Evolutionary conservation across 2,113 vertebrate genomes (phyloP).

Genomic region (Romanogobio albipinnatus): DNA sequence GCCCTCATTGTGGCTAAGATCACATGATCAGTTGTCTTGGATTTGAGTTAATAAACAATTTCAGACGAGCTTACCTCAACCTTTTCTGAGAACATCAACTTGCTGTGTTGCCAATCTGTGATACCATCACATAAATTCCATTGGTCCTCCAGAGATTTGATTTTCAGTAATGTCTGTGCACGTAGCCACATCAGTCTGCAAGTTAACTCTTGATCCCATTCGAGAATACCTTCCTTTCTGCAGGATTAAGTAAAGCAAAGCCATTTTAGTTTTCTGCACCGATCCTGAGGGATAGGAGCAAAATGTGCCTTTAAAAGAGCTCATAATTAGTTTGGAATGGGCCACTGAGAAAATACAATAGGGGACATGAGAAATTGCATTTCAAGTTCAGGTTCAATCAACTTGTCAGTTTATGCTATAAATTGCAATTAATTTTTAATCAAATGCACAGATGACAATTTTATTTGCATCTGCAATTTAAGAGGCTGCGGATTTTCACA

Average conservation of each 20-base stretch:
- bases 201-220: constrained; percentile 5
- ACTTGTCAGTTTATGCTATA: constrained; percentile 61
- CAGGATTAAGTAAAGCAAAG: constrained; percentile 26
- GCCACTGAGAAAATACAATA: constrained; percentile 50
- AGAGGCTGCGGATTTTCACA: constrained; percentile 24
- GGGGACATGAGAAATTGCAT: constrained; percentile 57
- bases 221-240: neutral
- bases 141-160: neutral
- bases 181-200: neutral
- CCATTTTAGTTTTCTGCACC: neutral
- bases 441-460: constrained; percentile 57
- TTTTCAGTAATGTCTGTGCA: neutral
- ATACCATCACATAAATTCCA: constrained; percentile 15
- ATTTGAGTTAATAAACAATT: neutral
- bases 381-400: constrained; percentile 66
- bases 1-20: neutral
- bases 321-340: constrained; percentile 54
- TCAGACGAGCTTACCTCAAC: neutral
- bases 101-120: neutral
- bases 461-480: constrained; percentile 52
- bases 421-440: constrained; percentile 61
- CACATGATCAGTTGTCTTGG: neutral
- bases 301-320: constrained; percentile 37
- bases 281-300: constrained; percentile 2
- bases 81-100: neutral